Base-by-base conservation (phyloP, 2,113 vertebrate genomes). In the Cyprinodon tularosa region DNA sequence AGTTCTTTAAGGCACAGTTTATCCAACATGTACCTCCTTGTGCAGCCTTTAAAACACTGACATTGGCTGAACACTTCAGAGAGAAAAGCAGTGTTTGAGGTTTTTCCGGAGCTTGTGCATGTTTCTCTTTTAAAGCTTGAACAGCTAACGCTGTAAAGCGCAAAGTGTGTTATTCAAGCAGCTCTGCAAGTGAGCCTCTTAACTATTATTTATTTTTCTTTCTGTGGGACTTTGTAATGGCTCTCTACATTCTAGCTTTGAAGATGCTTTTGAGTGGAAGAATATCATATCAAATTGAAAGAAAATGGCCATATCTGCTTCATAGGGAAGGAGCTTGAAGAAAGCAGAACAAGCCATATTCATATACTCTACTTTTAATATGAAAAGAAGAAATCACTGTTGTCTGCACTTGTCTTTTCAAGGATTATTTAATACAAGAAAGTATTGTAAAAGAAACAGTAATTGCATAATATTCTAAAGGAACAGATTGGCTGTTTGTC, bases 171-270 rank as follows among this genome's bases (percentile, higher is more conserved):
- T 88, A 91, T 89, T 90, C 78, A 66, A 87, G 76, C 74, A 69
- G 78, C 64, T 57, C 76, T 82, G 78, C 90, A 86, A 70, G 68
- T 86, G 74, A 89, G 81, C 81, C 76, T 83, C 80, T 86, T 88
- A 80, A 80, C 78, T 57, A 50, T 80, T 90, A 84, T 90, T 86
- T 84, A 77, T 87, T 76, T 80, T 77, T 68, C 74, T 75, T 81
- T 84, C 68, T 80, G 64, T 44, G 45, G 81, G 72, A 8, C 50
- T 57, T 57, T 57, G 40, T 71, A 74, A 78, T 60, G 68, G 68
- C 82, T 85, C 59, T 40, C 7, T 20, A 67, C 69, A 47, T 73
- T 74, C 63, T 65, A 22, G 48, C 47, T 74, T 64, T 60, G 71
- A 79, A 68, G 72, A 53, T 70, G 39, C 17, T 62, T 62, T 68